Conservation (phyloP, 2,113 vertebrate genomes). For the Boulengeromyrus knoepffleri region DNA sequence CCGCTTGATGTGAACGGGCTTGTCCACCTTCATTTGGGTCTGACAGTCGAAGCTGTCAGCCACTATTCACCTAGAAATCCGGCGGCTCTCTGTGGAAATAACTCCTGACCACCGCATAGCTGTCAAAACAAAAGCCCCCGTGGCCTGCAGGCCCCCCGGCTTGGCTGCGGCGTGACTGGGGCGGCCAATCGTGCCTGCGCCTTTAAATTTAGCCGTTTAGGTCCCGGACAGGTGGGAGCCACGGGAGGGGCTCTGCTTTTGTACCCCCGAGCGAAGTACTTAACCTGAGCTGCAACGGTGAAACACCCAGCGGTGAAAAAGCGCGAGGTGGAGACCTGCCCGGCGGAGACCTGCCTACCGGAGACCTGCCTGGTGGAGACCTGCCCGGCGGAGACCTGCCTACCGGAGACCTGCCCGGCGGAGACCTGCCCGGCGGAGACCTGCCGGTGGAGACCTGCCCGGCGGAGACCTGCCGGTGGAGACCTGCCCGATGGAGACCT, state of each 20-base stretch:
- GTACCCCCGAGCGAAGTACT: background rate
- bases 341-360: background rate
- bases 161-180: background rate
- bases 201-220: background rate
- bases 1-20: background rate
- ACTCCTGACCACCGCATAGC: background rate
- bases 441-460: background rate
- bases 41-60: background rate
- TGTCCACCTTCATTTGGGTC: constrained; percentile 17
- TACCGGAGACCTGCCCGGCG: too few species aligned
- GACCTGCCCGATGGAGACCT: background rate
- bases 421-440: too few species aligned
- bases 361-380: background rate
- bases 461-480: too few species aligned
- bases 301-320: background rate
- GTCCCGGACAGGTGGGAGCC: background rate
- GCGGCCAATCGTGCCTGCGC: background rate
- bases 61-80: background rate
- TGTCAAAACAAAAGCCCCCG: constrained; percentile 9
- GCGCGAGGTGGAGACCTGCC: background rate
- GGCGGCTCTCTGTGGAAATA: background rate
- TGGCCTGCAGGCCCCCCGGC: background rate
- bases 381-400: background rate
- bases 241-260: too few species aligned
- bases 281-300: background rate